phyloP scores from a whole-genome alignment of 2,797 vertebrate species.

The Smutsia gigantea region DNA sequence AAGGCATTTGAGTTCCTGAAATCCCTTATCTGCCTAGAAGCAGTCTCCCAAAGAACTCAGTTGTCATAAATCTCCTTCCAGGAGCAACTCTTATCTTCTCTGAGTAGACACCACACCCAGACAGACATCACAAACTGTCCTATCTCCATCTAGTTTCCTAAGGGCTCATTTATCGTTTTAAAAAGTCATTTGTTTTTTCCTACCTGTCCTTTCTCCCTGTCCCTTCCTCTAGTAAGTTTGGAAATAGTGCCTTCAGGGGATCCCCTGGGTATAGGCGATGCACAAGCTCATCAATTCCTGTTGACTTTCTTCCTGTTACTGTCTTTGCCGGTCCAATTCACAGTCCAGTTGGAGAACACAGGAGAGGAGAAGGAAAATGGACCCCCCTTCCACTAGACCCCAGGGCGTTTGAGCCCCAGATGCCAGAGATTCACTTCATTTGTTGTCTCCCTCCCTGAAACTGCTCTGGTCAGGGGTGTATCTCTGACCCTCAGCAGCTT shows the following conservation, averaged over 20 bases:
- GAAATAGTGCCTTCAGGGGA: no score
- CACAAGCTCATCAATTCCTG: background rate
- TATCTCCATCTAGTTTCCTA: background rate
- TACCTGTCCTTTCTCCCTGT: no score
- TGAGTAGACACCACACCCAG: background rate
- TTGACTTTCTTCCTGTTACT: background rate
- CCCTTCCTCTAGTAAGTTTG: background rate
- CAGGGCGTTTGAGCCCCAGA: background rate
- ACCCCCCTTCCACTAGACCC: background rate
- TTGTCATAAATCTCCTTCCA: background rate
- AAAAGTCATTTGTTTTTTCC: background rate
- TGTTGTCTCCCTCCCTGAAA: background rate
- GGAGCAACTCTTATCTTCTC: background rate
- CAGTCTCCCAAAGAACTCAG: background rate
- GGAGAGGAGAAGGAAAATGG: background rate
- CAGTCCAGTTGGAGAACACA: no score
- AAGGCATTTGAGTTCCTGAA: background rate
- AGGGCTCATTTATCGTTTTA: background rate
- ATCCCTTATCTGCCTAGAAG: background rate
- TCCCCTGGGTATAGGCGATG: background rate
- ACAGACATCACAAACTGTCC: background rate
- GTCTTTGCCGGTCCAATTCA: accelerated
- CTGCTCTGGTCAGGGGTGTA: background rate
- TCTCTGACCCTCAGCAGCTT: background rate
- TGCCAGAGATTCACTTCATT: background rate